Base-by-base conservation (phyloP, 2,113 vertebrate genomes). In the Oncorhynchus kisutch region DNA sequence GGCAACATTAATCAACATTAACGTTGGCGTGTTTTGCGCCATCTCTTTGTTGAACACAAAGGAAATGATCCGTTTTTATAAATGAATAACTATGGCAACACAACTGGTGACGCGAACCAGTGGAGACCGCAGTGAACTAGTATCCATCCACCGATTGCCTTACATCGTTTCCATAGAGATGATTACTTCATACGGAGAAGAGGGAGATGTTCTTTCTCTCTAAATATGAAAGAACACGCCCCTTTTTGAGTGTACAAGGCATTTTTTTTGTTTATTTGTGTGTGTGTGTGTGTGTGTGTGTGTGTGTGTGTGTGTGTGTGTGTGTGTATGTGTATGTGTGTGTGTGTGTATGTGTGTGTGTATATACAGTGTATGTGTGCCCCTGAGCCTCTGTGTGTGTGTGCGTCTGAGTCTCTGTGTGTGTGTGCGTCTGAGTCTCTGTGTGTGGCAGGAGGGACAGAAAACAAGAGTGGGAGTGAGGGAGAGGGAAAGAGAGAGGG, bases 1-100 rank as follows among this genome's bases (percentile, higher is more conserved):
- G 66, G 74, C 71, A 65, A 81, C 80, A 82, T 86, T 86, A 84
- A 88, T 88, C 83, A 87, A 75, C 75, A 85, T 88, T 87, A 85
- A 70, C 76, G 59, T 57, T 64, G 59, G 65, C 62, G 70, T 62
- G 27, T 76, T 82, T 62, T 57, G 64, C 39, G 57, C 62, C 39
- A 34, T 16, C 60, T 70, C 76, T 85, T 67, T 78, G 74, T 75
- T 20, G 2, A 84, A 82, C 84, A 82, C 76, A 79, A 81, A 85
- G 76, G 81, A 71, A 86, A 85, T 87, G 86, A 85, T n/a, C 67
- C 62, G 71, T 78, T 75, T 25, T 68, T 81, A 27, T 27, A 80
- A 83, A 82, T 62, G 71, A 82, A 82, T 72, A 51, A 34, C 83
- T 77, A 73, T 27, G 34, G 67, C 67, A 69, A n/a, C 67, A 22